These are phyloP conservation scores for Platygyra sinensis DNA, from an alignment of 64 coral and sea anemone genomes.

Conservation along the genomic window DNA sequence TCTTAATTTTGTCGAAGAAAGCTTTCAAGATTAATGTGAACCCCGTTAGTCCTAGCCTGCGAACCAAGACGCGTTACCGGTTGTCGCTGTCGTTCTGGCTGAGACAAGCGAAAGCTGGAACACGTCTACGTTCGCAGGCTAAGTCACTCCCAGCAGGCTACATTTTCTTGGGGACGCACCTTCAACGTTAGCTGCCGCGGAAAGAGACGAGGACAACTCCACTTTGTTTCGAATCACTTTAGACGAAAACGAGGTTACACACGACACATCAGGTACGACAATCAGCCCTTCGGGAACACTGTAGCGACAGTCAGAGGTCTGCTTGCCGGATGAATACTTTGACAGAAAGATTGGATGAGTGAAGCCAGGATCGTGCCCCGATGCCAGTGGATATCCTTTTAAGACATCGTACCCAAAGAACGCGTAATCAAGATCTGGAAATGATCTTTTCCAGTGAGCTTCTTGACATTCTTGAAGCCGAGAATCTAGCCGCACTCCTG, in stretches of 20 bases:
- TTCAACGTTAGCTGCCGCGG: slow-evolving; percentile 40
- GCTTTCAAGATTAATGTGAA: no score
- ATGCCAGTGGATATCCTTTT: slow-evolving; percentile 35
- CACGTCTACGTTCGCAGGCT: no score
- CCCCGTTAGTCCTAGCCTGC: no score
- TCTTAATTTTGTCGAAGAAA: no score
- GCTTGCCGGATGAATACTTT: not conserved
- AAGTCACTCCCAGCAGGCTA: no score
- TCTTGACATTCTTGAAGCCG: slow-evolving; percentile 41
- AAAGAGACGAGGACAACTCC: slow-evolving; percentile 41
- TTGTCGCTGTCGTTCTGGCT: no score
- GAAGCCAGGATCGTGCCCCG: slow-evolving; percentile 43
- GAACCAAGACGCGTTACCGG: no score
- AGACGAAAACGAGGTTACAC: slow-evolving; percentile 28
- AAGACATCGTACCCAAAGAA: slow-evolving; percentile 34
- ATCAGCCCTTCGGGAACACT: slow-evolving; percentile 38
- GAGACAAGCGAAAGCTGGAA: no score
- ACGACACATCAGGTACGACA: slow-evolving; percentile 49
- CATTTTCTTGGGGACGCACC: not conserved
- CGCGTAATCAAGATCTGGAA: slow-evolving; percentile 45
- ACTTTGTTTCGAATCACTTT: slow-evolving; percentile 35
- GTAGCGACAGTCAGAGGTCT: slow-evolving; percentile 60
- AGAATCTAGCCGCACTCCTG: slow-evolving; percentile 31
- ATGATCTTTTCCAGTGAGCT: slow-evolving; percentile 31
- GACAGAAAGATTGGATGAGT: slow-evolving; percentile 33